Conservation (phyloP, 1,140 invertebrate species). For the Bombus superbus region DNA sequence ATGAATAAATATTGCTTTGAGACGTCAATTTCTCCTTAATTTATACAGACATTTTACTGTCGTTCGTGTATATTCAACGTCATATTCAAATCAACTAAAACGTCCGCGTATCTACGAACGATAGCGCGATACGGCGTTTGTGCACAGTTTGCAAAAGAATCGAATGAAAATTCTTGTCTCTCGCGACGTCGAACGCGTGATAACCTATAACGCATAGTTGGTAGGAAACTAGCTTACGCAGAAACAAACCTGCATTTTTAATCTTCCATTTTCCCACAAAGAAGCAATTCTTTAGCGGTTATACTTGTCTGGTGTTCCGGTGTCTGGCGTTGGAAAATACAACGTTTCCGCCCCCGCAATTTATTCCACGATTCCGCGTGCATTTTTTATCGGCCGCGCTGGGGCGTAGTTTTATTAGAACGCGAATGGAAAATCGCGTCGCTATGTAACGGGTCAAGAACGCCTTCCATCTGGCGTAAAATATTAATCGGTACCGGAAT, state of each 20-base stretch:
- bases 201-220: neutral
- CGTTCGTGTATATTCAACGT: too few relatives aligned
- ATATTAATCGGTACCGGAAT: neutral
- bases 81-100: too few relatives aligned
- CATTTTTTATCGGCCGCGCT: conserved; percentile 6
- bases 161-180: neutral
- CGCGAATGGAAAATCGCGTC: conserved; percentile 12
- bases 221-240: neutral
- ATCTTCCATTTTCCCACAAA: conserved; percentile 13
- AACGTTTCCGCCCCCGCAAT: neutral
- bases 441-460: conserved; percentile 25
- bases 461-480: neutral
- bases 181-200: too few relatives aligned
- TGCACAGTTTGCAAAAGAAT: neutral
- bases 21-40: too few relatives aligned
- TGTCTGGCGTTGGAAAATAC: neutral
- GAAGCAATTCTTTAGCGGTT: conserved; percentile 23
- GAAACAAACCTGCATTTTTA: conserved; percentile 17
- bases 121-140: too few relatives aligned
- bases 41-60: too few relatives aligned
- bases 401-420: neutral
- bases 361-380: neutral
- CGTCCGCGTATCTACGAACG: too few relatives aligned
- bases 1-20: too few relatives aligned
- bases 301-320: neutral